Percentiles rank a stretch among this genome's conserved stretches.
phyloP scores from a whole-genome alignment of 2,797 vertebrate genomes.

The Mionectes olivaceus region DNA sequence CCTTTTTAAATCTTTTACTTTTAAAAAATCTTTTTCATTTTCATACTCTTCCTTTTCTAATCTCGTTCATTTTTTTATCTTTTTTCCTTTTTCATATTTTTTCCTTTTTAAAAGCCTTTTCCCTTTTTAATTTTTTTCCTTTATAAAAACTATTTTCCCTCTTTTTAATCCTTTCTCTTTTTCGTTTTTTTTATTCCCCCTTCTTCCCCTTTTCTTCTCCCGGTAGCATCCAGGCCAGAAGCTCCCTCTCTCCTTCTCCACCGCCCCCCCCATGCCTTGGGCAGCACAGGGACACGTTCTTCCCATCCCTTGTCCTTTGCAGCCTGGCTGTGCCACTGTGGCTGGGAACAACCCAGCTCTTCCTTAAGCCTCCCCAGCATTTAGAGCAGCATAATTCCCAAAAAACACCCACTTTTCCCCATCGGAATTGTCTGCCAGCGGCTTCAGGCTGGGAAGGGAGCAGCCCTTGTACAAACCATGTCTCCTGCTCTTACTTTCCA shows the following conservation, averaged over 20 bases:
- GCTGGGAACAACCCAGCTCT: not conserved
- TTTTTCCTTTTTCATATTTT: too few species aligned
- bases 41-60: not conserved
- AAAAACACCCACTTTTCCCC: not conserved
- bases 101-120: not conserved
- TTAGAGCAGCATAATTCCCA: not conserved
- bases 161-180: not conserved
- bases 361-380: not conserved
- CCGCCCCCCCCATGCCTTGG: not conserved
- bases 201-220: rapidly evolving
- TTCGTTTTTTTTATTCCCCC: rapidly evolving
- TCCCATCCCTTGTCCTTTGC: not conserved
- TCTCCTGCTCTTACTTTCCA: not conserved
- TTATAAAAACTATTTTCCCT: not conserved
- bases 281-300: not conserved
- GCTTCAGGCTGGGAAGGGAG: not conserved
- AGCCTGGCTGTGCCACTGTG: not conserved
- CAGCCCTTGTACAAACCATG: not conserved
- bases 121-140: rapidly evolving
- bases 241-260: not conserved
- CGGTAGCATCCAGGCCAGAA: not conserved
- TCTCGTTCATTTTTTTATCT: rapidly evolving
- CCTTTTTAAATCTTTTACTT: rapidly evolving
- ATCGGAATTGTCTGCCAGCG: not conserved
- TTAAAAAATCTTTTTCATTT: too few species aligned